Evolutionary conservation across 2,797 vertebrate species (phyloP), one percentile per base, ranked within the genome.

Genomic region (Myotis findleyi): DNA sequence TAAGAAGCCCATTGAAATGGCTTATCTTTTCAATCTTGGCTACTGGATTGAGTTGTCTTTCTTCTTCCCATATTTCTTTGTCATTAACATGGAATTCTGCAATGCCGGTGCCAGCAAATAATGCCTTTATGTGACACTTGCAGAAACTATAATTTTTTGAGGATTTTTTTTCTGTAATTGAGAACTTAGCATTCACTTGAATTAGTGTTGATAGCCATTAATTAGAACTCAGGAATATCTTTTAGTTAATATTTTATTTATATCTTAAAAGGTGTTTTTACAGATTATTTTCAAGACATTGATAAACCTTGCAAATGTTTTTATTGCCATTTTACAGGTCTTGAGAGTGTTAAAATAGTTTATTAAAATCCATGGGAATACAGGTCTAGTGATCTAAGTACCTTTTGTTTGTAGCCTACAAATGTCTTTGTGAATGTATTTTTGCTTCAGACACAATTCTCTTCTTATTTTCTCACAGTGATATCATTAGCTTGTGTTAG

Each of bases 401-500:
- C 27, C 41, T 83, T 96, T 94, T 89, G 14, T 93, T 44, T 88
- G 66, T 71, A 90, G 36, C 59, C 36, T 82, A 91, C 41, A 96
- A 92, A 80, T 62, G 47, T 91, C 57, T 96, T 82, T 96, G 77
- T 97, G 94, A 94, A 86, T 97, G 44, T 90, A 86, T 69, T 96
- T 96, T 96, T 94, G 10, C 66, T 87, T 87, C 85, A 84, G 18
- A 73, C 49, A 89, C 80, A 93, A 73, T 89, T 87, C 33, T 59
- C 95, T 68, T 81, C 66, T 95, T 95, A 79, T 96, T 95, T 97
- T 96, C 94, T 96, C 92, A 87, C 6, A 93, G 80, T 80, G 57
- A 96, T 87, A 90, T 92, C 57, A 93, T 94, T 90, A 91, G 81
- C 64, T 59, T 95, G 72, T 97, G 95, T 95, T 97, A 96, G 76